These are phyloP conservation scores for Ectemnius lituratus DNA, from an alignment of 2,888 invertebrate genomes.

Conservation along the genomic window DNA sequence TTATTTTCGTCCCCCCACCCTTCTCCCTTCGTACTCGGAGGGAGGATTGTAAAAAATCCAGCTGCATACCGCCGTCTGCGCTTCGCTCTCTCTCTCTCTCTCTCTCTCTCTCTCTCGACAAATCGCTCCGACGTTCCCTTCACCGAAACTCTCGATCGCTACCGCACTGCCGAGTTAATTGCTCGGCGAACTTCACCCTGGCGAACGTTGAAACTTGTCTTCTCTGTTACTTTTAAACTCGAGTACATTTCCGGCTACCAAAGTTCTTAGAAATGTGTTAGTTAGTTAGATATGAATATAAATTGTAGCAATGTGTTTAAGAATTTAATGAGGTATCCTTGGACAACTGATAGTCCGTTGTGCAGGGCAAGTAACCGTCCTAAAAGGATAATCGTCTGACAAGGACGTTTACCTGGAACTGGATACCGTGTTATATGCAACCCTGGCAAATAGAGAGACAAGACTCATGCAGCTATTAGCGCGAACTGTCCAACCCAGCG, in stretches of 20 bases:
- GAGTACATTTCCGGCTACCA: too few relatives aligned
- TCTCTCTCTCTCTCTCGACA: too few relatives aligned
- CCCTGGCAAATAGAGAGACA: not conserved
- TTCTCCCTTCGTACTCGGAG: conserved; percentile 9
- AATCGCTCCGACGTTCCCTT: too few relatives aligned
- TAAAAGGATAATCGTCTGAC: conserved; percentile 51
- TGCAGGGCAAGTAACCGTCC: conserved; percentile 32
- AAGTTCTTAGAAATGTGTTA: too few relatives aligned
- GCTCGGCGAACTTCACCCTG: too few relatives aligned
- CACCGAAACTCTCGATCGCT: too few relatives aligned
- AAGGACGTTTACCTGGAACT: conserved; percentile 41
- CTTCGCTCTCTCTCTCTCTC: not conserved
- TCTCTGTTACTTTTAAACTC: too few relatives aligned
- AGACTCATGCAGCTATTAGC: not conserved
- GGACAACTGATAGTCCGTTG: conserved; percentile 1
- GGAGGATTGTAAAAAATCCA: conserved; percentile 22
- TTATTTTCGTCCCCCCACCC: conserved; percentile 48
- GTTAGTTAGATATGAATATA: not conserved
- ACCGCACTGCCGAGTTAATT: too few relatives aligned
- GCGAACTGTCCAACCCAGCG: not conserved
- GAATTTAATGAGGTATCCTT: too few relatives aligned
- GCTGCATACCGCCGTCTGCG: not conserved
- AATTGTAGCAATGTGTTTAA: not conserved
- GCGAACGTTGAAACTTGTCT: too few relatives aligned
- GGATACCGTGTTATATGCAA: not conserved